These are phyloP conservation scores for Strongylocentrotus purpuratus DNA, from an alignment of 35 echinoderm and acorn worm genomes.

Conservation along the genomic window DNA sequence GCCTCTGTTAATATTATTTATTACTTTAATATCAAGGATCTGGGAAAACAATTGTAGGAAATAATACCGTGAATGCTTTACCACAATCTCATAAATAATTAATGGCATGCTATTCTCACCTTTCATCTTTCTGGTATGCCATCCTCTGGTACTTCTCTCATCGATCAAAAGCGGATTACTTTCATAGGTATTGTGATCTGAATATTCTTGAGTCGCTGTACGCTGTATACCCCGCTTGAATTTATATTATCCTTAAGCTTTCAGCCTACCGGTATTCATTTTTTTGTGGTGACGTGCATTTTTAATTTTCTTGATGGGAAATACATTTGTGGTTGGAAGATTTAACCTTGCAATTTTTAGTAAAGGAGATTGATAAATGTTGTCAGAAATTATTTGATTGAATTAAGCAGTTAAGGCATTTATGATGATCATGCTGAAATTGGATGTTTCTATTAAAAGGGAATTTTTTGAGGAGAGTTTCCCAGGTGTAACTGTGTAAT, in stretches of 20 bases:
- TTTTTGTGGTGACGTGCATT: not conserved
- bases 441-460: not conserved
- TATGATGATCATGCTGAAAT: conserved; percentile 2
- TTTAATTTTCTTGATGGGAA: conserved; percentile 12
- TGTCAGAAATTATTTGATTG: not conserved
- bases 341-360: not conserved
- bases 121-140: not conserved
- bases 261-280: not conserved
- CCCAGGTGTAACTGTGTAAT: too few species aligned
- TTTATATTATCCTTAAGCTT: not conserved
- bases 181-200: not conserved
- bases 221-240: not conserved
- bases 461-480: too few species aligned
- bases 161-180: not conserved
- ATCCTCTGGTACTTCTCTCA: not conserved
- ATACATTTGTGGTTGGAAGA: not conserved
- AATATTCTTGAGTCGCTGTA: not conserved
- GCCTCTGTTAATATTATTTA: not conserved
- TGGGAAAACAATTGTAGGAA: not conserved
- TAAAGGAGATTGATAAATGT: not conserved
- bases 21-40: not conserved
- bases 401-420: not conserved
- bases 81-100: conserved; percentile 5
- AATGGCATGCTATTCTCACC: not conserved
- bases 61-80: not conserved